Conservation (phyloP, 2,113 vertebrate genomes). For the Tympanuchus pallidicinctus region DNA sequence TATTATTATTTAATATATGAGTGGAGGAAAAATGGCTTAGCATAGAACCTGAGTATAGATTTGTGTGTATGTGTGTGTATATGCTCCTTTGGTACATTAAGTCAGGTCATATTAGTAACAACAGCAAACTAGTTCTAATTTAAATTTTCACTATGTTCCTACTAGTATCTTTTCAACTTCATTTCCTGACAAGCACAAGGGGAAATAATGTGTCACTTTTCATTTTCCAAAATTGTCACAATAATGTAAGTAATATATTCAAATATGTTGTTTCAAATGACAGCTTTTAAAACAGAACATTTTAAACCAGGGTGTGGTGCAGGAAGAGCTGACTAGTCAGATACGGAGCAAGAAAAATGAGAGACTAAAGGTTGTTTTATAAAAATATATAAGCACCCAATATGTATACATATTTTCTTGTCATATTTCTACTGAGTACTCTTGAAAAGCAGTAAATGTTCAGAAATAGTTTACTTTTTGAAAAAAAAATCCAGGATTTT, state of each 20-base stretch:
- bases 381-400: background rate
- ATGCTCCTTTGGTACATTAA: background rate
- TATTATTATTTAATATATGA: background rate
- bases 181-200: constrained; percentile 14
- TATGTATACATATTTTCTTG: background rate
- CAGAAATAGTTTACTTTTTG: background rate
- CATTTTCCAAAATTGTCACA: constrained; percentile 3
- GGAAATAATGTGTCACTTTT: constrained; percentile 12
- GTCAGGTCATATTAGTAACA: background rate
- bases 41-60: background rate
- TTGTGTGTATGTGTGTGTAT: background rate
- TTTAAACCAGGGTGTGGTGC: background rate
- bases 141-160: background rate
- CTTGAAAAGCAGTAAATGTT: background rate
- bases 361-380: background rate
- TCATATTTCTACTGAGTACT: background rate
- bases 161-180: background rate
- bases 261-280: background rate
- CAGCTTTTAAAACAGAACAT: background rate
- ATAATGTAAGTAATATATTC: background rate
- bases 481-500: background rate
- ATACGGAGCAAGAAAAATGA: background rate
- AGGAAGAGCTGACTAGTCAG: background rate
- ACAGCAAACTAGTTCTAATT: background rate
- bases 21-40: background rate